Evolutionary conservation across 2,888 invertebrate species (phyloP).

Genomic region (Erpobdella octoculata): DNA sequence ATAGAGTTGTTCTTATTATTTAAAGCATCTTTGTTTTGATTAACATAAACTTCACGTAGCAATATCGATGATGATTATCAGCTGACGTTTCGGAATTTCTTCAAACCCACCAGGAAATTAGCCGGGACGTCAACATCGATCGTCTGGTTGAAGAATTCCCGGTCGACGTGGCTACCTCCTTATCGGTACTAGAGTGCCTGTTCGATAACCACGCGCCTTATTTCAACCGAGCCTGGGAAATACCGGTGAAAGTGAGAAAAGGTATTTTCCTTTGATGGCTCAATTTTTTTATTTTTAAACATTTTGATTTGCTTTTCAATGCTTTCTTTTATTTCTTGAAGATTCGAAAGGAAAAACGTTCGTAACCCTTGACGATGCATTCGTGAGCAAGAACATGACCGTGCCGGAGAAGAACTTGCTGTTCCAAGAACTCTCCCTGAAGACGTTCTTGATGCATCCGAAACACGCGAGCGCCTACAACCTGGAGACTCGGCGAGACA

Average conservation of each 20-base stretch:
- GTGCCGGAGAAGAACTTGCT: not conserved
- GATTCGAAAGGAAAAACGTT: not conserved
- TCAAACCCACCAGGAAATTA: too few relatives aligned
- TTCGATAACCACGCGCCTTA: conserved; percentile 7
- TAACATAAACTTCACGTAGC: too few relatives aligned
- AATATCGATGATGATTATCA: not conserved
- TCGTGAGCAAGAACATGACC: not conserved
- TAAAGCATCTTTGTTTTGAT: too few relatives aligned
- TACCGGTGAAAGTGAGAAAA: not conserved
- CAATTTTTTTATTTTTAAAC: not conserved
- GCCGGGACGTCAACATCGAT: not conserved
- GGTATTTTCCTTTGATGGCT: not conserved
- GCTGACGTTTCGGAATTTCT: not conserved
- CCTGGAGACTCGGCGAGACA: not conserved
- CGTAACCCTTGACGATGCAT: not conserved
- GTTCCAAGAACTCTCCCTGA: not conserved
- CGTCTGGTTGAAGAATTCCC: not conserved
- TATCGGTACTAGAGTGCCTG: not conserved
- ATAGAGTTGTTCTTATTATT: too few relatives aligned
- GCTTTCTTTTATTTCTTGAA: not conserved
- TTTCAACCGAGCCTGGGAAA: not conserved
- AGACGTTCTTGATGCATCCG: not conserved
- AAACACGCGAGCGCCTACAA: not conserved
- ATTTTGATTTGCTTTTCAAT: not conserved
- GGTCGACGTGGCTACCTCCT: not conserved